Evolutionary conservation across 2,888 invertebrate species (phyloP), one percentile per base, ranked within the genome.

Genomic region (Adela reaumurella): DNA sequence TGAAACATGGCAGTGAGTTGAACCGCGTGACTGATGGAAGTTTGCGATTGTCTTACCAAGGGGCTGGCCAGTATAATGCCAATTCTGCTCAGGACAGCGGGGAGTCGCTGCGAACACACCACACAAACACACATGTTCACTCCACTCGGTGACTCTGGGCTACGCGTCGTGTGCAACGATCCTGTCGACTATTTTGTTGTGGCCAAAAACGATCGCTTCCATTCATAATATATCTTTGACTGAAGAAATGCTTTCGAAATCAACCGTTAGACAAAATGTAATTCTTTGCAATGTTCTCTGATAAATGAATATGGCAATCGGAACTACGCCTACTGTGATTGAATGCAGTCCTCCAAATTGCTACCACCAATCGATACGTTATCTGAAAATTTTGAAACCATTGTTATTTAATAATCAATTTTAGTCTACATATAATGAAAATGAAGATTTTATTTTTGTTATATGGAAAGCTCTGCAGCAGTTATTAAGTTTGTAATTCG

Each of bases 51-150:
- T 74, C 92, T 92, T 92, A 92, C 92, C 92, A 92, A 86, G 82
- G 92, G 92, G 87, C 90, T 92, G 88, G 92, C 92, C 89, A 92
- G 90, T 86, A 92, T 90, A 83, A 92, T 90, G 88, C 92, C 92
- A 88, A 92, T 92, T 87, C 92, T 89, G 90, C 90, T 92, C 86
- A 92, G 90, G 83, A 92, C 92, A 85, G 92, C 92, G 84, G 92
- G 92, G 84, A 92, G 90, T 84, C 92, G 92, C 92, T 92, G 92
- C 81, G 90, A 86, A 84, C 76, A 84, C 83, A 85, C 82, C 79
- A 84, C 82, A 83, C 81, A 82, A 77, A 82, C 74, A 73, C 58
- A 54, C 68, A 72, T 70, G 70, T 77, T 78, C 78, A 80, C 80
- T 74, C 74, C 51, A 49, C 55, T 50, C 52, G 48, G 74, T 74